Conservation (phyloP, 2,888 invertebrate species). For the Chironomus tentans region DNA sequence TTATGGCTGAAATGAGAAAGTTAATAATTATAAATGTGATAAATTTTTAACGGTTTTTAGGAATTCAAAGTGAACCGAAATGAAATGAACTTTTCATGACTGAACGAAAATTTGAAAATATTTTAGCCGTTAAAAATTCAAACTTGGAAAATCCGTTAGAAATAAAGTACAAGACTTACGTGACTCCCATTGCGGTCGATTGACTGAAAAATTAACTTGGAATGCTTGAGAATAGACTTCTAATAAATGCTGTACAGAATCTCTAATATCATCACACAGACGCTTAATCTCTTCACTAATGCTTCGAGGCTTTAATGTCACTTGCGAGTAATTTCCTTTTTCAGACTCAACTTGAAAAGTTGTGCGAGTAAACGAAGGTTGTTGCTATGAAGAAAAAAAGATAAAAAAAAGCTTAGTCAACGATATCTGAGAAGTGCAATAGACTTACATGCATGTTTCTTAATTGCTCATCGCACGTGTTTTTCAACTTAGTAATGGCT, state of each 20-base stretch:
- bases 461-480: slow-evolving; percentile 37
- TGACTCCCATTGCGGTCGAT: slow-evolving; percentile 48
- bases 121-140: too few species aligned
- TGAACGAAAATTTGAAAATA: too few species aligned
- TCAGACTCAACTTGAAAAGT: slow-evolving; percentile 50
- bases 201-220: slow-evolving; percentile 71
- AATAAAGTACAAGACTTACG: slow-evolving; percentile 38
- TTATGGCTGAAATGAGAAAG: slow-evolving; percentile 47
- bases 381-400: slow-evolving; percentile 35
- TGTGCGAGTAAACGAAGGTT: slow-evolving; percentile 25
- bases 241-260: slow-evolving; percentile 72
- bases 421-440: slow-evolving; percentile 29
- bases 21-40: too few species aligned
- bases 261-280: slow-evolving; percentile 63
- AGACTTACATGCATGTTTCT: slow-evolving; percentile 32
- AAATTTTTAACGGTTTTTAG: too few species aligned
- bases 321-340: slow-evolving; percentile 60
- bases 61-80: too few species aligned
- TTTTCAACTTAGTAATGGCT: slow-evolving; percentile 50
- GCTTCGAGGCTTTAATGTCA: slow-evolving; percentile 50
- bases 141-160: too few species aligned
- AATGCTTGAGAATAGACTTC: slow-evolving; percentile 80
- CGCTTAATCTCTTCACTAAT: slow-evolving; percentile 53
- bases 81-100: too few species aligned
- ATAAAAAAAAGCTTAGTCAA: slow-evolving; percentile 30